These are phyloP conservation scores for Panzeria rudis DNA, from an alignment of 2,888 invertebrate species.

Conservation along the genomic window DNA sequence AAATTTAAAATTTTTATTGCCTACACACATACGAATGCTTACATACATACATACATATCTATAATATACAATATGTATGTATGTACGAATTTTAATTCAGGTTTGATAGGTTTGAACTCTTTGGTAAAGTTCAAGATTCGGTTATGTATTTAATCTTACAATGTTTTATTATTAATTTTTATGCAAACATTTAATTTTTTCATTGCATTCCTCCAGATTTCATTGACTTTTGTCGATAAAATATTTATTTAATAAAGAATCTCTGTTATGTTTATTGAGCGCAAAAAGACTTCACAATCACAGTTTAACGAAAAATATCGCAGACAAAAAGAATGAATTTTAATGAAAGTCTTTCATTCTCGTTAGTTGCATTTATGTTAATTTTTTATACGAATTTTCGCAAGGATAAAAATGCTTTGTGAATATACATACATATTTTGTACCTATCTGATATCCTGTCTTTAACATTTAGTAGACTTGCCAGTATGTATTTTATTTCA, in stretches of 20 bases:
- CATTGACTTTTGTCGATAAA: slow-evolving; percentile 5
- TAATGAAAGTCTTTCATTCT: background rate
- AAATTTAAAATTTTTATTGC: too few relatives aligned
- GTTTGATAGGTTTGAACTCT: slow-evolving; percentile 26
- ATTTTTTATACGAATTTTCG: background rate
- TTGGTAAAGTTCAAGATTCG: slow-evolving; percentile 40
- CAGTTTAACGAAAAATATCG: background rate
- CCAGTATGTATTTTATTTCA: background rate
- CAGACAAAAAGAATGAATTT: background rate
- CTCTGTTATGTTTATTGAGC: background rate
- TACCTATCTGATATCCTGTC: background rate
- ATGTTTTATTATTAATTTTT: background rate
- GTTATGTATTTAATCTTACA: background rate
- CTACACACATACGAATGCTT: background rate
- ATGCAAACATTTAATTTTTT: background rate
- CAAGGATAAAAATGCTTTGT: background rate
- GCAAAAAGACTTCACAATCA: background rate
- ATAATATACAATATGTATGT: too few relatives aligned
- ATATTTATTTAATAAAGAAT: slow-evolving; percentile 1
- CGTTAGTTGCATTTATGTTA: background rate
- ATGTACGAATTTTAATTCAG: slow-evolving; percentile 32
- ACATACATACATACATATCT: background rate
- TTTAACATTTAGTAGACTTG: background rate
- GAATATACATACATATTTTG: background rate
- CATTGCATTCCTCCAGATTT: background rate